Base-by-base conservation (phyloP, 2,113 vertebrate genomes). In the Ophthalmolycus amberensis region DNA sequence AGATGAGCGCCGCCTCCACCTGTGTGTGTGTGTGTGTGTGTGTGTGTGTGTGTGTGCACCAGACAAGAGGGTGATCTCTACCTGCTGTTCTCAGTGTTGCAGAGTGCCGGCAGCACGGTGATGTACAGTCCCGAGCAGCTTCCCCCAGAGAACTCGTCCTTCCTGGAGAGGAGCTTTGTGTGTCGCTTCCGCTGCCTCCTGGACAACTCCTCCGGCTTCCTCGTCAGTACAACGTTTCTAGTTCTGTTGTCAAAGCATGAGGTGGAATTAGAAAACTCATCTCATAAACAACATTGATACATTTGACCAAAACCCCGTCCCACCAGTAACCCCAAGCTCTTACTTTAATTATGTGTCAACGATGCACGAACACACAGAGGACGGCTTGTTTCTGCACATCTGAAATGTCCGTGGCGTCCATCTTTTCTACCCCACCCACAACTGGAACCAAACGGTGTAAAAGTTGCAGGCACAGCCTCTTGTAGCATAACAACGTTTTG, bases 141-240 rank as follows among this genome's bases (percentile, higher is more conserved):
- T 46, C 95, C 94, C 0, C 94, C 92, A 0, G 96, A 96, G 70
- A 96, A 96, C 91, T 96, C 95, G 0, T 95, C 94, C 75, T 96
- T 95, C 85, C 94, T 96, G 83, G 96, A 96, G 86, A 92, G 95
- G 68, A 95, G 80, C 81, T 97, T 96, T 1, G 86, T 95, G 34
- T 97, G 96, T 75, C 93, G 93, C 25, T 96, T 97, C 79, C 94
- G 95, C 74, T 97, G 96, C 87, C 95, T 97, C 20, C 91, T 96
- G 86, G 96, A 96, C 90, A 96, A 95, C 68, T 96, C 95, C 27
- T 96, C 96, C 0, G 96, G 96, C 40, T 97, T 97, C 71, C 91
- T 96, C 92, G 96, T 96, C 34, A 85, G 69, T 64, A 15, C 9
- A 12, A 6, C 1, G 12, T 5, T 25, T 27, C 11, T 16, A 5